A percentile compares a stretch with the other conserved stretches of the same genome.
Conservation (phyloP, 30 jellyfish, hydroid and myxozoan genomes). For the Hydractinia symbiolongicarpus region DNA sequence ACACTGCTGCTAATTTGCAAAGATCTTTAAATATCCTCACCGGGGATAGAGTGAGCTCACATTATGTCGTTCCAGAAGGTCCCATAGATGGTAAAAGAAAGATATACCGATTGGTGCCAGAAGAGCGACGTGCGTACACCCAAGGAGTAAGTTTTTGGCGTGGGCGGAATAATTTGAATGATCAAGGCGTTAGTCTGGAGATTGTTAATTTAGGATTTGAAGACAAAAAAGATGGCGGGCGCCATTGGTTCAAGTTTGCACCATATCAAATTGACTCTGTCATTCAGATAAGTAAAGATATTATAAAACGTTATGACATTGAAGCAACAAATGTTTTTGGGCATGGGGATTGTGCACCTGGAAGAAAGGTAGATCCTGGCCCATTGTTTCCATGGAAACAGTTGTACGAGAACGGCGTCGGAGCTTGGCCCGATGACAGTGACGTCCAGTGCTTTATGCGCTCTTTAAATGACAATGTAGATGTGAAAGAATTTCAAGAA, state of each 20-base stretch:
- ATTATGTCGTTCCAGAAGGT: conserved; percentile 43
- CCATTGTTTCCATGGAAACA: conserved; percentile 45
- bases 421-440: conserved; percentile 48
- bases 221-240: neutral
- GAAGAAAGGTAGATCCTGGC: conserved; percentile 46
- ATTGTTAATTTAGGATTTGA: conserved; percentile 30
- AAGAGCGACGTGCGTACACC: conserved; percentile 44
- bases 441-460: conserved; percentile 23
- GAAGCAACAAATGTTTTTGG: conserved; percentile 46
- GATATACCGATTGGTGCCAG: conserved; percentile 31
- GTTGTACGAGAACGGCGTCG: conserved; percentile 32
- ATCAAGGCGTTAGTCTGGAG: conserved; percentile 30
- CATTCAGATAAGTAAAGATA: conserved; percentile 28
- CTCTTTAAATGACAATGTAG: neutral
- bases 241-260: conserved; percentile 14
- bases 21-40: conserved; percentile 12
- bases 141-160: conserved; percentile 47
- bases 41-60: conserved; percentile 32
- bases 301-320: conserved; percentile 22
- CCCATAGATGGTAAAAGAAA: conserved; percentile 7
- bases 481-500: conserved; percentile 16
- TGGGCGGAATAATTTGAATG: conserved; percentile 34
- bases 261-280: conserved; percentile 26
- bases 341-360: conserved; percentile 48
- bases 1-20: conserved; percentile 26